Evolutionary conservation across 2,113 vertebrate genomes (phyloP), one percentile per base, ranked within the genome.

Genomic region (Oryzias woworae): DNA sequence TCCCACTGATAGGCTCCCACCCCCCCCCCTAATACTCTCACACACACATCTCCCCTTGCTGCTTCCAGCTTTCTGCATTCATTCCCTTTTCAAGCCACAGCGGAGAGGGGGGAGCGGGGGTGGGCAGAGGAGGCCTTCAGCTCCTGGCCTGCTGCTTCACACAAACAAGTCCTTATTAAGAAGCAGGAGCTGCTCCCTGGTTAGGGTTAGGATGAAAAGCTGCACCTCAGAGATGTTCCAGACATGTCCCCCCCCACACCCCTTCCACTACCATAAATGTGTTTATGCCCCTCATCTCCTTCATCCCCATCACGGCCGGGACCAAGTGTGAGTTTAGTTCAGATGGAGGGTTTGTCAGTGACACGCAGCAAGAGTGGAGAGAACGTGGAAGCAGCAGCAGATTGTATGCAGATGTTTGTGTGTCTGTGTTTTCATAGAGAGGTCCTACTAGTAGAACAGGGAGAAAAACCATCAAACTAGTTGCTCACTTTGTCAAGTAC

Each of bases 41-140:
- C 55, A 43, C 47, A 3, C 49, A 42, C 50, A 44, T 15, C 52
- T 14, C 26, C 52, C 23, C 50, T 42, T 20, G 42, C 71, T 16
- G 43, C 45, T 23, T 23, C 26, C 52, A 3, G 36, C 70, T 51
- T 53, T 50, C 75, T 77, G 67, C 81, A 91, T 81, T 82, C 85
- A 92, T 93, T 91, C 78, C 92, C 91, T 92, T 92, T 92, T 92
- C 87, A 81, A 91, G 92, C 83, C 90, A 92, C 80, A 83, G 77
- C 54, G 47, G 10, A 66, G 55, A 73, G 65, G 62, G 87, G 82
- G 70, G 86, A 88, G 88, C 87, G 87, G 89, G 87, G 61, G 62
- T 46, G 28, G 15, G 56, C 66, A 47, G 41, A 53, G 63, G 73
- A 73, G 69, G 54, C 56, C 23, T 59, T n/a, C 68, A 73, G 60